Percentiles rank a stretch among this genome's conserved stretches.
These are phyloP conservation scores for Pegoplata infirma DNA, from an alignment of 2,888 invertebrate genomes.

Conservation along the genomic window DNA sequence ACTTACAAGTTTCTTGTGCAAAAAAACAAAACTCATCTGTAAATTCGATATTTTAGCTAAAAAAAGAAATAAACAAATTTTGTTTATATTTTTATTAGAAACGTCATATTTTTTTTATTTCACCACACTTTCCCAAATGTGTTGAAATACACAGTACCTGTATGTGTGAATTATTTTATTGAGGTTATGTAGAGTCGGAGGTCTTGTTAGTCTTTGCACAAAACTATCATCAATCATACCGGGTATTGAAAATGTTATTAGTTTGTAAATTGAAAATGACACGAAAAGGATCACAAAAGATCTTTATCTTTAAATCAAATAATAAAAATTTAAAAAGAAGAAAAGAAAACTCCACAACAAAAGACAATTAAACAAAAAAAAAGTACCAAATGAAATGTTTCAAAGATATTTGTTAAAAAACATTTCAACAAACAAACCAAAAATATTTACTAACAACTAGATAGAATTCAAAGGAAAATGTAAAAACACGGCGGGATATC, in stretches of 20 bases:
- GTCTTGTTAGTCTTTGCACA: no score
- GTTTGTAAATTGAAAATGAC: background rate
- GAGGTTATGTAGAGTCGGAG: no score
- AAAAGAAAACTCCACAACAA: background rate
- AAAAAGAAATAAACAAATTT: no score
- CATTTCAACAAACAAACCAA: constrained; percentile 47
- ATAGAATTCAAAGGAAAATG: constrained; percentile 20
- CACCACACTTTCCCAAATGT: no score
- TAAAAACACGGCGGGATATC: constrained; percentile 18
- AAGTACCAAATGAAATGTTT: constrained; percentile 27
- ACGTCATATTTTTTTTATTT: no score
- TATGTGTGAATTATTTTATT: no score
- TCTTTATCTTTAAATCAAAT: background rate
- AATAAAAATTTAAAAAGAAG: background rate
- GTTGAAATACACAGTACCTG: no score
- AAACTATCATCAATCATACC: background rate
- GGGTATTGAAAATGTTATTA: background rate
- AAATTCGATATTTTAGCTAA: no score
- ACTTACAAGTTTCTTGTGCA: no score
- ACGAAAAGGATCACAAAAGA: background rate
- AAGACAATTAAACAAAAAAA: background rate
- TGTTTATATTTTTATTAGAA: no score
- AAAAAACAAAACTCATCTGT: no score
- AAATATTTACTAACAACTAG: constrained; percentile 55
- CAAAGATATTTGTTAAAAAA: constrained; percentile 44